Evolutionary conservation across 2,113 vertebrate species (phyloP), one percentile per base, ranked within the genome.

Genomic region (Cryptotis parvus): DNA sequence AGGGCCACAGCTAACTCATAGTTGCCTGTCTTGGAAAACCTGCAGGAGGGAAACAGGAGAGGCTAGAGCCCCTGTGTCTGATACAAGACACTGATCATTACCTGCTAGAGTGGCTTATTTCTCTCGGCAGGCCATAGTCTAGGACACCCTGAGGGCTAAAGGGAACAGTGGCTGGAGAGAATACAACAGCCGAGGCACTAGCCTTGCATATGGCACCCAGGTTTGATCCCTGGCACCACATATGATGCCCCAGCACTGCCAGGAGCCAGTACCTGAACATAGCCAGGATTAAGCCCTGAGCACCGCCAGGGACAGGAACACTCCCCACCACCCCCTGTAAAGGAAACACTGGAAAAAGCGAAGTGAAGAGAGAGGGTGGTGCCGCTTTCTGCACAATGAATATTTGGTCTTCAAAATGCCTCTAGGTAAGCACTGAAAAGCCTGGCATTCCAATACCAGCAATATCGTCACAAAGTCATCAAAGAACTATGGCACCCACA

Each of bases 1-100:
- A 99, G 97, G 33, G 99, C 99, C 76, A 99, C 96, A 0, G 99
- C 99, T 87, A 99, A 98, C 95, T 99, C 99, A 1, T 98, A 98
- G 96, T 99, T 99, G 41, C 99, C 99, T 0, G 99, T 99, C 97
- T 98, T 98, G 0, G 98, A 96, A 33, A 98, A 98, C 91, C 99
- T 99, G 87, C 69, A 26, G 33, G 6, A 0, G 0, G 41, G 18
- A 61, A 31, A 45, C 6, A 3, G 8, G 0, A 69, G 9, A 29
- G 4, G 37, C 73, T 74, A 4, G 22, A 7, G 29, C 55, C 14
- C 29, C 7, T 0, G 20, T 15, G 33, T 72, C 39, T 27, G n/a
- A 33, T 8, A 58, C 18, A 24, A 3, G 18, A 58, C 22, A 58
- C 55, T 58, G 18, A 22, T 58, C 55, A 58, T 14, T 49, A 49